Conservation (phyloP, 2,113 vertebrate species). For the Apeltes quadracus region DNA sequence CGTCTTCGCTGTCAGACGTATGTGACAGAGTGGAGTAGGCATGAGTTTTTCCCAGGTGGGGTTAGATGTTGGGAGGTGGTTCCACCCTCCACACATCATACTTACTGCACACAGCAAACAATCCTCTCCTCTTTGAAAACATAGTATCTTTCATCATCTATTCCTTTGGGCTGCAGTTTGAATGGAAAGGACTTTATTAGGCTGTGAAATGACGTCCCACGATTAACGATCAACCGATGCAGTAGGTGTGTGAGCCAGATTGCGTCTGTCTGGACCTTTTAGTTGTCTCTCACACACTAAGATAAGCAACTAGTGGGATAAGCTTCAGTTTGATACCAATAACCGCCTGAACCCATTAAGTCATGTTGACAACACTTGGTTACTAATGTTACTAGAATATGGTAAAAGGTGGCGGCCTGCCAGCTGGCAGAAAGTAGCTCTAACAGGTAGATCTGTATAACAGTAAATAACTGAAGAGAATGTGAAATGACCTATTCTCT, state of each 20-base stretch:
- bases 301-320: background rate
- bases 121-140: no score
- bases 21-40: background rate
- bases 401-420: background rate
- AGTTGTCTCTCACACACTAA: no score
- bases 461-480: background rate
- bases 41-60: background rate
- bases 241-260: background rate
- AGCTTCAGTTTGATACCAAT: no score
- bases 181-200: background rate
- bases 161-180: background rate
- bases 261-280: background rate
- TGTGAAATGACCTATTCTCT: background rate
- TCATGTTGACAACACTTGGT: no score
- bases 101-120: background rate
- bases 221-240: background rate
- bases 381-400: no score
- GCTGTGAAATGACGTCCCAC: no score
- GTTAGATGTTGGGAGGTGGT: background rate
- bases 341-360: no score
- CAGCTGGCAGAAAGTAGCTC: background rate
- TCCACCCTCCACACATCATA: background rate
- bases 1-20: conserved; percentile 1
- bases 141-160: no score
- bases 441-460: background rate